Base-by-base conservation (phyloP, 2,113 vertebrate genomes). In the Morone saxatilis region DNA sequence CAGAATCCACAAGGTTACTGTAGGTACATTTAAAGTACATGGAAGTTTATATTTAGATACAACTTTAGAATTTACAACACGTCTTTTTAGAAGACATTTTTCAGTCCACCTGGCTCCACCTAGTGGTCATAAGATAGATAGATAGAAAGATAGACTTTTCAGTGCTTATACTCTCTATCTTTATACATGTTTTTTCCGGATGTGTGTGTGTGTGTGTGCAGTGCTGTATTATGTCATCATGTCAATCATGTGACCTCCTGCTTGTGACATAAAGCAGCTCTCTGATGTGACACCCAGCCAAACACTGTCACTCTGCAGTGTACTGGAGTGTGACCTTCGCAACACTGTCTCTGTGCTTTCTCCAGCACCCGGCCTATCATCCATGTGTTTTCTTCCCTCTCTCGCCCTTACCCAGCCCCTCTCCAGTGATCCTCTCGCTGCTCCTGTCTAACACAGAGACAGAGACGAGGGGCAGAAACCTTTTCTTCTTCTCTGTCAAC, bases 261-360 rank as follows among this genome's bases (percentile, higher is more conserved):
- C 57, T 48, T 53, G n/a, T 77, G 83, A 77, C 71, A 62, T 36
- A 47, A 59, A 47, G 57, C 76, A 31, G 20, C 19, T 4, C 63
- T n/a, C 41, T 76, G 80, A 86, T 57, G 84, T 60, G 84, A 78
- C 81, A 63, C 50, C 60, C 10, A 41, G 75, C 41, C 77, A 57
- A 67, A 73, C 63, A 19, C 84, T 87, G 87, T 91, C 86, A 85
- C 31, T 91, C 86, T 76, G 65, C 70, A 31, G 83, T 43, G 59
- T 53, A 61, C 54, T 67, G 80, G 59, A 87, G 82, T 65, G 84
- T 84, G 90, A 88, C 83, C 76, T 70, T 45, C 63, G 54, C 76
- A 40, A 2, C 13, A 17, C 43, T 3, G 22, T 36, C 41, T 67
- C 59, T 56, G 22, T 2, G 41, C 43, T 71, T 71, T 45, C 68